Base-by-base conservation (phyloP, 2,797 vertebrate species). In the Astyanax mexicanus region DNA sequence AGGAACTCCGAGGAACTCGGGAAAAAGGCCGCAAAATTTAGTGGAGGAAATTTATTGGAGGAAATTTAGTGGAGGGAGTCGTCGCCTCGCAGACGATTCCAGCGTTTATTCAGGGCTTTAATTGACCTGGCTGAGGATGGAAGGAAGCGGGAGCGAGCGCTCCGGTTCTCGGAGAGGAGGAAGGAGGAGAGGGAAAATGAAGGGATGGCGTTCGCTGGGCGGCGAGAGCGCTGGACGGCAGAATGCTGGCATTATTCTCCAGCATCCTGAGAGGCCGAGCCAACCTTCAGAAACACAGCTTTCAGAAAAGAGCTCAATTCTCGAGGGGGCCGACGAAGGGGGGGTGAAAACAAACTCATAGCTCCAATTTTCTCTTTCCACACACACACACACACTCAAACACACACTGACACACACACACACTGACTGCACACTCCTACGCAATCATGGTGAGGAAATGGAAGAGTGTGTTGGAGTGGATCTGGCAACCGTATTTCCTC, bases 101-200 rank as follows among this genome's bases (percentile, higher is more conserved):
- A 25, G 54, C 27, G 40, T 23, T 60, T 54, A 42, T 58, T 69
- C 69, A 8, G 71, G 65, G n/a, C n/a, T 65, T 74, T 69, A 70
- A 79, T 74, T 69, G 77, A 78, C 70, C 77, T 64, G 77, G 70
- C 47, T 58, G 64, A 55, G 52, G 65, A 79, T 62, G 54, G 71
- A 64, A 69, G 71, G 55, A 73, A 79, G 69, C 21, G 44, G 65
- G 65, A 64, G 37, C 77, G 27, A 12, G 78, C 61, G 37, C 17
- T 57, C n/a, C n/a, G n/a, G n/a, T 58, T 55, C 37, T 23, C 25
- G 32, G 11, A 42, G 71, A 37, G 55, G 27, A n/a, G 55, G n/a
- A 32, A 2, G 29, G n/a, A n/a, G n/a, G n/a, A n/a, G n/a, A n/a
- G n/a, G 29, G 29, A 32, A 32, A 32, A 29, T 29, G 5, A 55